Percentiles rank a stretch among this genome's conserved stretches.
These are phyloP conservation scores for Teinopalpus imperialis DNA, from an alignment of 2,888 invertebrate species.

Conservation along the genomic window DNA sequence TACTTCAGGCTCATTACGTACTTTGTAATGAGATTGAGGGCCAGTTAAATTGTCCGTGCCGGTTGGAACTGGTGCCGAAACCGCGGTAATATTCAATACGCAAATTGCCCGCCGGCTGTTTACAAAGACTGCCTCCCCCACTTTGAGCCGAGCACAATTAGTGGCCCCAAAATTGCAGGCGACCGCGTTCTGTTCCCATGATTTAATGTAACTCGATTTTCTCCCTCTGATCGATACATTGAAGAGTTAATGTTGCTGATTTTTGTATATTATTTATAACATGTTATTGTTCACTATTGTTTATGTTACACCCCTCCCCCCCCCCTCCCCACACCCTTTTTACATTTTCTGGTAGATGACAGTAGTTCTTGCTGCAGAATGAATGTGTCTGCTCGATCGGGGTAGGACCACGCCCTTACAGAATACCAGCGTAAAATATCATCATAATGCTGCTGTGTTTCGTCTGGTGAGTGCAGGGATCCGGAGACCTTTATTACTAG, in stretches of 20 bases:
- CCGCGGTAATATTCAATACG: conserved; percentile 58
- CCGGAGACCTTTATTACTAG: no score
- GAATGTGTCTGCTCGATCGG: no score
- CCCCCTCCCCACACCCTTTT: no score
- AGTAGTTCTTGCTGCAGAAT: no score
- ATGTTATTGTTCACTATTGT: no score
- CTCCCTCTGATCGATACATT: conserved; percentile 13
- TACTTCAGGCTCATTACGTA: conserved; percentile 14
- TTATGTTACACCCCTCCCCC: no score
- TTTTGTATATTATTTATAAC: no score
- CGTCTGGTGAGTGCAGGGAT: no score
- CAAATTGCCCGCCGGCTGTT: conserved; percentile 70
- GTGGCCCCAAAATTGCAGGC: conserved; percentile 44
- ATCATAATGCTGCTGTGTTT: no score
- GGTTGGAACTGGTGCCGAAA: conserved; percentile 36
- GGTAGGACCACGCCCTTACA: no score
- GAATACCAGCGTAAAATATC: no score
- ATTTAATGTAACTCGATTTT: conserved; percentile 15
- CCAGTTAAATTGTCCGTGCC: conserved; percentile 15
- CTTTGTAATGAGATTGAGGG: conserved; percentile 22
- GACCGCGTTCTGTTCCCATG: conserved; percentile 36
- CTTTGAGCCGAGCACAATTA: conserved; percentile 47
- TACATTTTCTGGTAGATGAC: no score
- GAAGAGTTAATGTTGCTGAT: conserved; percentile 3
- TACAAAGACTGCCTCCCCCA: conserved; percentile 49